A percentile compares a stretch with the other conserved stretches of the same genome.
phyloP scores from a whole-genome alignment of 2,797 vertebrate genomes.

The Onychomys leucogaster region DNA sequence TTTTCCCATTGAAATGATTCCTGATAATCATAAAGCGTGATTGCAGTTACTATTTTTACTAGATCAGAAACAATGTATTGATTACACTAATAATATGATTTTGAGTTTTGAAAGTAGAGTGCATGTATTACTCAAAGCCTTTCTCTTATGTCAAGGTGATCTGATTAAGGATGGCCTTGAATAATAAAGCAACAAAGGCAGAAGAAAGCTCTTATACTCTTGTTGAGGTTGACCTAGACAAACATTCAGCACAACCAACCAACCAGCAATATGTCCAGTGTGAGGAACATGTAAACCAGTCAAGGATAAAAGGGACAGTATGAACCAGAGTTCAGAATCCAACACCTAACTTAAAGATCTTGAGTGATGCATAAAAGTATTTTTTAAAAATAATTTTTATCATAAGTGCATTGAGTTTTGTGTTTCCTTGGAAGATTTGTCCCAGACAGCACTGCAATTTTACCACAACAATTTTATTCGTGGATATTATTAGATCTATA shows the following conservation, averaged over 20 bases:
- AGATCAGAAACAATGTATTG: slow-evolving; percentile 18
- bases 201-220: accelerated
- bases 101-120: slow-evolving; percentile 33
- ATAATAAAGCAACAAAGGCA: not conserved
- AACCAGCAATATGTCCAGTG: not conserved
- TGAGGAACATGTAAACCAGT: not conserved
- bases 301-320: not conserved
- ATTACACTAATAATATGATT: slow-evolving; percentile 43
- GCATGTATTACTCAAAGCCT: not conserved
- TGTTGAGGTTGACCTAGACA: not conserved
- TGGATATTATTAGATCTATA: not conserved
- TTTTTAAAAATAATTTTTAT: not conserved
- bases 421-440: not conserved
- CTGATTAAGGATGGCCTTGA: not conserved
- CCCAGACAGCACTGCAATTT: not conserved
- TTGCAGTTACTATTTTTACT: not conserved
- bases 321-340: not conserved
- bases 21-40: slow-evolving; percentile 28
- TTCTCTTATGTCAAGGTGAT: not conserved
- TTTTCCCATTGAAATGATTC: slow-evolving; percentile 65
- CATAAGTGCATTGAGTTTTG: not conserved
- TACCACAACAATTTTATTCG: not conserved
- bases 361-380: not conserved
- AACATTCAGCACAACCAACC: not conserved
- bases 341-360: not conserved